Evolutionary conservation across 2,888 invertebrate genomes (phyloP).

Genomic region (Ormyrus thymus): DNA sequence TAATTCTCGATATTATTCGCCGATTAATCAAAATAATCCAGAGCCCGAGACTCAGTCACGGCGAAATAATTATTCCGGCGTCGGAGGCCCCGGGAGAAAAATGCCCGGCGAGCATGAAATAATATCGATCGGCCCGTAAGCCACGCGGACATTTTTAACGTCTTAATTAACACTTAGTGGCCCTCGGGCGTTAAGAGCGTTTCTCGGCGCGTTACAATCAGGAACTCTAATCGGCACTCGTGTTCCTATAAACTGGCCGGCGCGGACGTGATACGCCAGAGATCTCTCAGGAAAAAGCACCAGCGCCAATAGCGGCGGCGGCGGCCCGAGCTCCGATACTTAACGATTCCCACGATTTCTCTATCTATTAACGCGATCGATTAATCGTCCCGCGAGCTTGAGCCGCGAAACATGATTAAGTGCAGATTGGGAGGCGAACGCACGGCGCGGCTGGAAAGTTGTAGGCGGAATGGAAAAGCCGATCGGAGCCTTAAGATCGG

Average conservation of each 20-base stretch:
- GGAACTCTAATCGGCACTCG: slow-evolving; percentile 44
- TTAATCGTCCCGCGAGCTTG: slow-evolving; percentile 56
- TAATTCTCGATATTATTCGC: slow-evolving; percentile 7
- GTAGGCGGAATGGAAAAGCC: slow-evolving; percentile 38
- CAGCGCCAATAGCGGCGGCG: background rate
- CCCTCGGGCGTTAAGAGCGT: slow-evolving; percentile 42
- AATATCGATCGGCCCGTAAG: slow-evolving; percentile 32
- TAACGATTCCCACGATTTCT: slow-evolving; percentile 63
- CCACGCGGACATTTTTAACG: slow-evolving; percentile 47
- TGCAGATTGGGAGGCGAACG: slow-evolving; percentile 56
- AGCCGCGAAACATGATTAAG: slow-evolving; percentile 57
- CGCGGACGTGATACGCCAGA: slow-evolving; percentile 21
- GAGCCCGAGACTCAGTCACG: background rate
- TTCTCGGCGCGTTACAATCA: slow-evolving; percentile 44
- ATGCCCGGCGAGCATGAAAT: background rate
- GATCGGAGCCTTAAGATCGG: too few relatives aligned
- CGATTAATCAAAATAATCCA: slow-evolving; percentile 44
- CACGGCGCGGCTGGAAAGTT: slow-evolving; percentile 41
- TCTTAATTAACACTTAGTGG: slow-evolving; percentile 52
- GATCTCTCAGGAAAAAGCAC: background rate
- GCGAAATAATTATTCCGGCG: slow-evolving; percentile 29
- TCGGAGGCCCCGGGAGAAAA: background rate
- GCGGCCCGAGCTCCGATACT: slow-evolving; percentile 33
- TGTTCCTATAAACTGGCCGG: slow-evolving; percentile 21
- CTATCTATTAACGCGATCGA: slow-evolving; percentile 62